Percentiles rank a stretch among this genome's conserved stretches.
phyloP scores from a whole-genome alignment of 2,113 vertebrate genomes.

The Ploceus nigricollis region DNA sequence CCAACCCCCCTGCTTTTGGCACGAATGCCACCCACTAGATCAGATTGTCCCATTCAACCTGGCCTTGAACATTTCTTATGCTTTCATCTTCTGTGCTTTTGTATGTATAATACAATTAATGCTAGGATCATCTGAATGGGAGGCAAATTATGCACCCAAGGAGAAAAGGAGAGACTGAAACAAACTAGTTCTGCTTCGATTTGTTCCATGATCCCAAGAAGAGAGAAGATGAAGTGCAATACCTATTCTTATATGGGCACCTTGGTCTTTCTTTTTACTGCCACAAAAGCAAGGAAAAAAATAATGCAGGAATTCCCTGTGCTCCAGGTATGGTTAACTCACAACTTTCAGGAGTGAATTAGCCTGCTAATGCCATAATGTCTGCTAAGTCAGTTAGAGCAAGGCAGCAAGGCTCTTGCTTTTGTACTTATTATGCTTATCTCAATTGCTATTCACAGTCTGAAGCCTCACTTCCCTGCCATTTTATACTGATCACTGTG shows the following conservation, averaged over 20 bases:
- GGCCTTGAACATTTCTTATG: not conserved
- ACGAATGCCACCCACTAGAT: fast-evolving
- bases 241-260: not conserved
- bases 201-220: not conserved
- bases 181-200: not conserved
- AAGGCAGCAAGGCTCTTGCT: not conserved
- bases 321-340: not conserved
- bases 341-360: not conserved
- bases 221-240: not conserved
- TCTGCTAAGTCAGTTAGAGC: not conserved
- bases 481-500: not conserved
- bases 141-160: not conserved
- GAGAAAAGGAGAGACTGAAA: not conserved
- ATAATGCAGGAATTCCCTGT: not conserved
- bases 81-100: not conserved
- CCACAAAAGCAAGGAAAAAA: not conserved
- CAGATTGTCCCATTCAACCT: not conserved
- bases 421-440: not conserved
- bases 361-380: not conserved
- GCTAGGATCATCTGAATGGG: not conserved
- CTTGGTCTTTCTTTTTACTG: not conserved
- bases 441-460: not conserved
- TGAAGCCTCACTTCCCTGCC: not conserved
- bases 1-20: not conserved
- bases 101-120: not conserved